phyloP scores from a whole-genome alignment of 2,113 vertebrate species.

The Dipodomys ordii region DNA sequence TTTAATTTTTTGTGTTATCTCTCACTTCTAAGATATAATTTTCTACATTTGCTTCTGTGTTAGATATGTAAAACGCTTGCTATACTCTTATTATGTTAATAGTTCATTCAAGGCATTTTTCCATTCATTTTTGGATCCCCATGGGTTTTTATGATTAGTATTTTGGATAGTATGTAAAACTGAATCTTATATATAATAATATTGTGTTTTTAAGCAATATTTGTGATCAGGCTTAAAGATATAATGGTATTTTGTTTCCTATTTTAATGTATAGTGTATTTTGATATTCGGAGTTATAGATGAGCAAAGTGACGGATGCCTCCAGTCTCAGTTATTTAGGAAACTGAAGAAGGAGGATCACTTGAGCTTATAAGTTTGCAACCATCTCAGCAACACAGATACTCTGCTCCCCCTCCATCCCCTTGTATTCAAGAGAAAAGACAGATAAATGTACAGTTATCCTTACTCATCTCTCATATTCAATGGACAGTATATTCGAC shows the following conservation, averaged over 20 bases:
- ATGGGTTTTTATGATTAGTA: background rate
- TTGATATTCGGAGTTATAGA: background rate
- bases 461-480: slow-evolving; percentile 19
- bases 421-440: background rate
- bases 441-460: background rate
- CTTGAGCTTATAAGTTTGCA: too few species aligned
- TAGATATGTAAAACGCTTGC: background rate
- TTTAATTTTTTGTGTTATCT: background rate
- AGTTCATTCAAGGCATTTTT: too few species aligned
- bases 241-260: background rate
- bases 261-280: background rate
- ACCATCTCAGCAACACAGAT: too few species aligned
- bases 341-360: too few species aligned
- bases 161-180: background rate
- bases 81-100: background rate
- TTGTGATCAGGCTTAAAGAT: background rate
- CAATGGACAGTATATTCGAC: background rate
- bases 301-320: too few species aligned
- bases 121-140: background rate
- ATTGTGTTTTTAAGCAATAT: background rate
- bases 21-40: background rate
- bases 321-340: too few species aligned
- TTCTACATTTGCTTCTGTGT: background rate
- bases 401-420: too few species aligned
- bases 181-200: background rate